Evolutionary conservation across 2,888 invertebrate species (phyloP).

Genomic region (Meiosimyza platycephala): DNA sequence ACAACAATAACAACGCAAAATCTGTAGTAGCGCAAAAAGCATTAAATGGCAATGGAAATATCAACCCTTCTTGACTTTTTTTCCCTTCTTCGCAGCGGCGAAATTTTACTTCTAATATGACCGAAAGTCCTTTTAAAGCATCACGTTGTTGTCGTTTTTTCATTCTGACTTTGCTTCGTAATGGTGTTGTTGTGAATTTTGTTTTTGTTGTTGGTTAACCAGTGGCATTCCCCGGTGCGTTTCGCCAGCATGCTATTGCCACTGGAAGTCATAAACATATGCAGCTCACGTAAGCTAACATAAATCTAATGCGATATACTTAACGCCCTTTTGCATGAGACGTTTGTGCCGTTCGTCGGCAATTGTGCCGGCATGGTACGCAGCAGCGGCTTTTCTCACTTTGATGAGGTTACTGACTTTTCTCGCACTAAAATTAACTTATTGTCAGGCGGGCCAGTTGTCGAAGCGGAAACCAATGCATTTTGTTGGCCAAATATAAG

Average conservation of each 20-base stretch:
- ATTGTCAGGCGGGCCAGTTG: neutral
- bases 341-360: constrained; percentile 24
- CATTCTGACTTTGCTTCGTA: too few species aligned
- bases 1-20: constrained; percentile 22
- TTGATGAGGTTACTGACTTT: constrained; percentile 42
- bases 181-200: constrained; percentile 48
- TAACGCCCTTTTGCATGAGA: constrained; percentile 52
- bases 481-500: constrained; percentile 38
- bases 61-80: constrained; percentile 30
- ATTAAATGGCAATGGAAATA: neutral
- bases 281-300: constrained; percentile 64
- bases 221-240: constrained; percentile 51
- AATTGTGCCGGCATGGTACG: neutral
- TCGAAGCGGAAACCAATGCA: constrained; percentile 18
- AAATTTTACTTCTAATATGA: too few species aligned
- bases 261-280: constrained; percentile 60
- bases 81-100: neutral
- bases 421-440: constrained; percentile 24
- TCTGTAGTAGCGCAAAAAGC: too few species aligned
- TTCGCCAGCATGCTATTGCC: constrained; percentile 21
- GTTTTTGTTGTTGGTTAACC: constrained; percentile 62
- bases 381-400: constrained; percentile 10
- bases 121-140: too few species aligned
- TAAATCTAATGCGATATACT: constrained; percentile 63
- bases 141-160: too few species aligned